These are phyloP conservation scores for Planiliza haematocheilus DNA, from an alignment of 2,113 vertebrate species.

Conservation along the genomic window DNA sequence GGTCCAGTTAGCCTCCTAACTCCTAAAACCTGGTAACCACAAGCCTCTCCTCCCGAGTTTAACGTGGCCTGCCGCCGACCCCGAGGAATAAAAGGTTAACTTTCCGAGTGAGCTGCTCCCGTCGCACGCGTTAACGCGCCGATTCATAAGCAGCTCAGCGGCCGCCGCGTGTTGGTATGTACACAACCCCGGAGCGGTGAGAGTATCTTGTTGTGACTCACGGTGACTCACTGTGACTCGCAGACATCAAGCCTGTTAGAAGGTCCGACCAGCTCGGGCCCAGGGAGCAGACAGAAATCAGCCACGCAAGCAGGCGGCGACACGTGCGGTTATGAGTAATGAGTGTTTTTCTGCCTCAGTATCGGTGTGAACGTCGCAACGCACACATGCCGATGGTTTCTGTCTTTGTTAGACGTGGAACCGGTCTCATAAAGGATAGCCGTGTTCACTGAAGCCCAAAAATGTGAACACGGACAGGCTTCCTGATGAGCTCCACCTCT, in stretches of 20 bases:
- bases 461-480: neutral
- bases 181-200: neutral
- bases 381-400: too few species aligned
- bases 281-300: neutral
- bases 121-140: conserved; percentile 68
- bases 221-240: conserved; percentile 46
- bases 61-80: conserved; percentile 6
- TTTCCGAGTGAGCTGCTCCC: conserved; percentile 73
- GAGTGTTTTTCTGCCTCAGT: neutral
- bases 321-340: neutral
- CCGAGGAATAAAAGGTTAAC: conserved; percentile 72
- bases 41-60: neutral
- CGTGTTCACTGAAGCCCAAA: too few species aligned
- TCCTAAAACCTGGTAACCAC: conserved; percentile 36
- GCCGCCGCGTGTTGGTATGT: conserved; percentile 37
- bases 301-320: neutral
- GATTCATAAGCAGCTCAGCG: conserved; percentile 44
- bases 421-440: too few species aligned
- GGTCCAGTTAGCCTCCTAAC: conserved; percentile 47
- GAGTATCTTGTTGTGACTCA: conserved; percentile 19
- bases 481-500: neutral
- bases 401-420: too few species aligned
- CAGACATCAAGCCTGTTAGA: conserved; percentile 48
- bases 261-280: conserved; percentile 15
- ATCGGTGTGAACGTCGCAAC: neutral